Percentiles rank a stretch among this genome's conserved stretches.
These are phyloP conservation scores for Nasonia giraulti DNA, from an alignment of 1,140 invertebrate genomes.

Conservation along the genomic window DNA sequence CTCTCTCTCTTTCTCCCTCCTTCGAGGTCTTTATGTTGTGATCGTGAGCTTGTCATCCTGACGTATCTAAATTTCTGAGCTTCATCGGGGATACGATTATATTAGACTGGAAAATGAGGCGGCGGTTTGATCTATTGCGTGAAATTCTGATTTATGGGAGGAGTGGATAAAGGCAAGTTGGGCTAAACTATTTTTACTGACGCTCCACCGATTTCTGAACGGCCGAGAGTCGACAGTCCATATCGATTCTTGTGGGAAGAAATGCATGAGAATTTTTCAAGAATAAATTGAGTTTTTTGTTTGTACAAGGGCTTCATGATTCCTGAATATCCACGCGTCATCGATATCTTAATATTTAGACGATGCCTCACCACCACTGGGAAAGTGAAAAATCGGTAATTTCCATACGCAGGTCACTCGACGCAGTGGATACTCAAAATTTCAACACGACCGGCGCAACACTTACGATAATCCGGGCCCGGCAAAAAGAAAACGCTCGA, in stretches of 20 bases:
- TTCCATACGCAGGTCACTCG: no score
- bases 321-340: no score
- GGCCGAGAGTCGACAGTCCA: not conserved
- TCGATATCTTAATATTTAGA: no score
- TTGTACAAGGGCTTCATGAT: not conserved
- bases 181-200: conserved; percentile 30
- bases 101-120: conserved; percentile 19
- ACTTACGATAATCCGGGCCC: not conserved
- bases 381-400: no score
- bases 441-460: not conserved
- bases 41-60: conserved; percentile 25
- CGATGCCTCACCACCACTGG: no score
- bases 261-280: not conserved
- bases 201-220: conserved; percentile 34
- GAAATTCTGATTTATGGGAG: conserved; percentile 42
- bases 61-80: conserved; percentile 7
- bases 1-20: not conserved
- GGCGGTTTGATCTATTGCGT: conserved; percentile 39
- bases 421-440: not conserved
- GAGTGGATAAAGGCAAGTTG: not conserved
- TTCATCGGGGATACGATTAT: not conserved
- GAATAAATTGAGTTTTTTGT: not conserved
- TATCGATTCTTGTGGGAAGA: no score
- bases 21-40: not conserved
- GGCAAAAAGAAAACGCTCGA: not conserved